Conservation (phyloP, 2,797 vertebrate genomes). For the Thalassophryne amazonica region DNA sequence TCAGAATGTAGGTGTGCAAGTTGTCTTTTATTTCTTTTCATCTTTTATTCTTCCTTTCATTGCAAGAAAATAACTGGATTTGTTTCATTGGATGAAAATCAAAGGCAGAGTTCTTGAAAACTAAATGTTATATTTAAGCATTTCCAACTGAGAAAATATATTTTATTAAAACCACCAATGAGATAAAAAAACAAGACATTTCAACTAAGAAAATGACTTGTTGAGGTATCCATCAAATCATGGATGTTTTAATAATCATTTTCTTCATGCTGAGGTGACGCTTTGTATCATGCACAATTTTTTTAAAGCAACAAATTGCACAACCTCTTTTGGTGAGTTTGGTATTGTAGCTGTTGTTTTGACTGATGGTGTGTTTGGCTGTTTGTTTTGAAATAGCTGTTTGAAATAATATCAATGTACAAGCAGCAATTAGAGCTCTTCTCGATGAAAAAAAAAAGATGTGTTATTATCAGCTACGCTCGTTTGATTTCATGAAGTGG, state of each 20-base stretch:
- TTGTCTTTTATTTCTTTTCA: neutral
- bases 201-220: too few species aligned
- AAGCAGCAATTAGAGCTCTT: conserved; percentile 14
- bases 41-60: conserved; percentile 12
- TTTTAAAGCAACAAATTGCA: conserved; percentile 35
- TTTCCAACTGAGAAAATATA: conserved; percentile 10
- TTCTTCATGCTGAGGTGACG: conserved; percentile 1
- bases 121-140: conserved; percentile 5
- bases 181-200: neutral
- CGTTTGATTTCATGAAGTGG: conserved; percentile 19
- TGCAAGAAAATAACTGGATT: conserved; percentile 27
- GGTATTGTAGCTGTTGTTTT: conserved; percentile 11
- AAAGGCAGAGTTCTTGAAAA: conserved; percentile 13
- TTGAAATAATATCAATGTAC: conserved; percentile 22
- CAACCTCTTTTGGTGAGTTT: conserved; percentile 9
- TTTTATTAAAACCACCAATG: conserved; percentile 13
- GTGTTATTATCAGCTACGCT: conserved; percentile 36
- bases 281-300: conserved; percentile 22
- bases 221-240: conserved; percentile 19
- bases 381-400: conserved; percentile 7
- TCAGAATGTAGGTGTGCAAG: too few species aligned
- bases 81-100: conserved; percentile 26
- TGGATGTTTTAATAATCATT: conserved; percentile 1
- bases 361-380: conserved; percentile 15
- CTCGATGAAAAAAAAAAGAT: conserved; percentile 18